Evolutionary conservation across 2,888 invertebrate species (phyloP), one percentile per base, ranked within the genome.

Genomic region (Bursaphelenchus okinawaensis): DNA sequence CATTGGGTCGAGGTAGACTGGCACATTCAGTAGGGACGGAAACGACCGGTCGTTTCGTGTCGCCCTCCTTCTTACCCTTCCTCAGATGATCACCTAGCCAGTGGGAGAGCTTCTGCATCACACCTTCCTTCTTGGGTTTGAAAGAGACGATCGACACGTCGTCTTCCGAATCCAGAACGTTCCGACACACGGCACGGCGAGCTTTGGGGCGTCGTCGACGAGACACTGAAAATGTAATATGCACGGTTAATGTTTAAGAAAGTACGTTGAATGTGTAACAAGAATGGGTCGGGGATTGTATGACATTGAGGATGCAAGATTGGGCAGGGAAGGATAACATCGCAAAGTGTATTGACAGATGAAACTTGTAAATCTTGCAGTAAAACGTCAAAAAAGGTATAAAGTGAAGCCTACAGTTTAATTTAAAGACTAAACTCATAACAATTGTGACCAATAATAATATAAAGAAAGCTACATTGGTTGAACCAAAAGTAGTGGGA

Each of bases 11-110:
- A 40, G 40, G 40, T n/a, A 40, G 40, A 40, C 16, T 16, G 12
- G 16, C 40, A n/a, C 40, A 40, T 40, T 61, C 55, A 50, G 57
- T 7, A 22, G 61, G 7, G 51, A 20, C 26, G 19, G 16, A 16
- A 52, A 61, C 61, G 20, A 51, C 26, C 20, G 52, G 52, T 50
- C 55, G 19, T 24, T 60, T 60, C 22, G 50, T 31, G 12, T 52
- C 50, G 16, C 52, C 3, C 16, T 40, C 40, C n/a, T n/a, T 12
- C 40, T 57, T 51, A 23, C 68, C 52, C 16, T 60, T 29, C n/a
- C 67, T 63, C 22, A 70, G 68, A 28, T 72, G 69, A 52, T 72
- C 70, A 26, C 62, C 69, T 26, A 73, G 68, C 72, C 72, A 70
- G 28, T 31, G 55, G 50, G 71, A 70, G 23, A 70, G 64, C 24